Conservation (phyloP, 2,888 invertebrate species). For the Apeira syringaria region DNA sequence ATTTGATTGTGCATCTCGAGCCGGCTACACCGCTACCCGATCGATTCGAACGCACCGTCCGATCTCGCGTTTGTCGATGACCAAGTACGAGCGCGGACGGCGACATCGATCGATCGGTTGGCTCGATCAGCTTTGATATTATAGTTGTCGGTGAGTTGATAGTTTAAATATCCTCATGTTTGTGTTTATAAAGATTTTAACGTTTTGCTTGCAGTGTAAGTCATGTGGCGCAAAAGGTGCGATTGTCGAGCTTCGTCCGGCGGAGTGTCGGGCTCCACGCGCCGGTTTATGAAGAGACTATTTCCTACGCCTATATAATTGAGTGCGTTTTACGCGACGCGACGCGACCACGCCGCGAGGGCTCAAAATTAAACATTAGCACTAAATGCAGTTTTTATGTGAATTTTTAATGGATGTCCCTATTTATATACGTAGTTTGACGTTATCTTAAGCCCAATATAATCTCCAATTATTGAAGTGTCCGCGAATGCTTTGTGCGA, state of each 20-base stretch:
- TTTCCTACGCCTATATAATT: conserved; percentile 38
- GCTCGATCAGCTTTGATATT: too few relatives aligned
- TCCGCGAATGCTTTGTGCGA: conserved; percentile 29
- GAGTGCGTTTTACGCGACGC: conserved; percentile 66
- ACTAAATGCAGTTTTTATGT: conserved; percentile 72
- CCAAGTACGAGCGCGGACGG: too few relatives aligned
- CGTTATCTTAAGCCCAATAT: conserved; percentile 35
- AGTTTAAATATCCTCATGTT: neutral
- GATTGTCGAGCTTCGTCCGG: conserved; percentile 22
- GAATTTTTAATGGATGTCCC: conserved; percentile 71
- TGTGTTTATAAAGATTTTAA: conserved; percentile 6
- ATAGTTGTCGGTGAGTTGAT: neutral
- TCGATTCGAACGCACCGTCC: too few relatives aligned
- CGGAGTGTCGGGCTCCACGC: conserved; percentile 20
- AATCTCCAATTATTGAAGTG: conserved; percentile 28
- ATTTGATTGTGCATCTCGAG: too few relatives aligned
- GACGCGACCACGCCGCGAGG: too few relatives aligned
- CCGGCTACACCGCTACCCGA: too few relatives aligned
- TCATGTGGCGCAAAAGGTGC: conserved; percentile 30
- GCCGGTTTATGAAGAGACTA: conserved; percentile 31
- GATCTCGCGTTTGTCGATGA: too few relatives aligned
- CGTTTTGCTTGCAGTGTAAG: conserved; percentile 65
- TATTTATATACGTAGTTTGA: conserved; percentile 42
- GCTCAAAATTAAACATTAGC: too few relatives aligned
- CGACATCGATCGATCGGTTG: too few relatives aligned